Evolutionary conservation across 2,113 vertebrate genomes (phyloP).

Genomic region (Coracopsis vasa): DNA sequence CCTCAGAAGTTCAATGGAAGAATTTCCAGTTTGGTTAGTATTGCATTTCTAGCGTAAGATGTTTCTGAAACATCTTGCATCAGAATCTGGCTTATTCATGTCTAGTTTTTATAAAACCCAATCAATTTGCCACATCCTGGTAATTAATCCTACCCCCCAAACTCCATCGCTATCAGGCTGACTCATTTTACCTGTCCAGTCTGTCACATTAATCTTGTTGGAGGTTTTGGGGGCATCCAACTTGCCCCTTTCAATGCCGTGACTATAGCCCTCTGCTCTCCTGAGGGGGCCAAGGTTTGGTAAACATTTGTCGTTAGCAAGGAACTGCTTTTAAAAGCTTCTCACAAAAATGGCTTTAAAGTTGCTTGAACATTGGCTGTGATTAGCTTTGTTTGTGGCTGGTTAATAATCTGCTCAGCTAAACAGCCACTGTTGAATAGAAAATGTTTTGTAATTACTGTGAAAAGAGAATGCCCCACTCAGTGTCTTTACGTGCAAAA

Average conservation of each 20-base stretch:
- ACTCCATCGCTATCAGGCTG: rapidly evolving
- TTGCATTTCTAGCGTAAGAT: rapidly evolving
- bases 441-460: not conserved
- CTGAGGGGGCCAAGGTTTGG: not conserved
- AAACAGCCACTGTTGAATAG: not conserved
- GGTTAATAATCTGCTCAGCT: not conserved
- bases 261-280: not conserved
- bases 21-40: not conserved
- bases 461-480: not conserved
- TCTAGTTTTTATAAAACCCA: not conserved
- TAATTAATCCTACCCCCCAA: not conserved
- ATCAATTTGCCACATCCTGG: not conserved
- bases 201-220: not conserved
- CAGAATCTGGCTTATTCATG: not conserved
- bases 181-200: not conserved
- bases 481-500: not conserved
- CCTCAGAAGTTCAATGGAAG: not conserved
- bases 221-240: not conserved
- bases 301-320: not conserved
- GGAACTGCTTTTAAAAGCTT: not conserved
- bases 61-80: not conserved
- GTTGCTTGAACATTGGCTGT: not conserved
- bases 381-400: not conserved
- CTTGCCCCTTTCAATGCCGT: too few species aligned
- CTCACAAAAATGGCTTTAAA: not conserved